These are phyloP conservation scores for Epinephelus fuscoguttatus DNA, from an alignment of 2,113 vertebrate genomes.

Conservation along the genomic window DNA sequence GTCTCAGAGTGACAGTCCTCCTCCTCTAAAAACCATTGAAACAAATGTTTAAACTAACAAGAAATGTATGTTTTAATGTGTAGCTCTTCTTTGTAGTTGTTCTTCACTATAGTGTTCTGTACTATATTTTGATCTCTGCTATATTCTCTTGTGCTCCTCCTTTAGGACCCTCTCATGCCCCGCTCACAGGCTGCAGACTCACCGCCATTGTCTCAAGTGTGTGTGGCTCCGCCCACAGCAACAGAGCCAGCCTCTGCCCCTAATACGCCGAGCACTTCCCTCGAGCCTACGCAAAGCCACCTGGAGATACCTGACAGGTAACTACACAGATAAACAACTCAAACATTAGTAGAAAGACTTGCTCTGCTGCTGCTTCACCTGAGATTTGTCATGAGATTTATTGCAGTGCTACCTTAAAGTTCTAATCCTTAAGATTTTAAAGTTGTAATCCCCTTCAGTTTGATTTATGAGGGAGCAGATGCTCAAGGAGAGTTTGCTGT, in stretches of 20 bases:
- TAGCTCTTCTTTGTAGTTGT: background rate
- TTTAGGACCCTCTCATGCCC: constrained; percentile 78
- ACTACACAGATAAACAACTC: background rate
- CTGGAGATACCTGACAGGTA: constrained; percentile 78
- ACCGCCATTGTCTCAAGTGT: constrained; percentile 66
- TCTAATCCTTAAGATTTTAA: background rate
- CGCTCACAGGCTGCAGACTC: constrained; percentile 78
- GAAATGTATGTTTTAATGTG: background rate
- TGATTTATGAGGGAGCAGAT: background rate
- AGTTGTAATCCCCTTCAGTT: background rate
- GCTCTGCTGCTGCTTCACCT: background rate
- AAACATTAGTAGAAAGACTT: background rate
- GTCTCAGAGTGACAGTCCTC: background rate
- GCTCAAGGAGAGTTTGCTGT: background rate
- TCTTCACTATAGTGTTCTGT: background rate
- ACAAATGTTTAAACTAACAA: background rate
- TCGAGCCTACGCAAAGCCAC: constrained; percentile 83
- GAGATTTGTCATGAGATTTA: background rate
- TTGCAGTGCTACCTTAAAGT: background rate
- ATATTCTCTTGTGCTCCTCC: background rate
- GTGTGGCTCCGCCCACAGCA: constrained; percentile 56
- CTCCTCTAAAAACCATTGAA: background rate
- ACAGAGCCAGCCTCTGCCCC: constrained; percentile 64
- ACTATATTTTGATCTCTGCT: constrained; percentile 2
- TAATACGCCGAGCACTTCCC: constrained; percentile 81